Conservation (phyloP, 2,113 vertebrate genomes). For the Leuciscus idus region DNA sequence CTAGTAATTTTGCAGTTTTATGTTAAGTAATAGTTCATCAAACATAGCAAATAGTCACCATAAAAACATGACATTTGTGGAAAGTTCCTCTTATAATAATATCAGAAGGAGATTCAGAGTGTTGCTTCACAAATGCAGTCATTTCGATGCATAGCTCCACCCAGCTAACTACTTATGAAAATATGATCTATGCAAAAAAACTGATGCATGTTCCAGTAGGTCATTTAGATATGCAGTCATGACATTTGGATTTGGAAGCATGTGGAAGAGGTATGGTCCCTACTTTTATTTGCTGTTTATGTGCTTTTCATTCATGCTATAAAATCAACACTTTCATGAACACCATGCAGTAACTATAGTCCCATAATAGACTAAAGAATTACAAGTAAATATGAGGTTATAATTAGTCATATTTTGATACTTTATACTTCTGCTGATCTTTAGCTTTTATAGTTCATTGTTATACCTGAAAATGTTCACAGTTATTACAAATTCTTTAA, state of each 20-base stretch:
- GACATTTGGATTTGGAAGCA: not conserved
- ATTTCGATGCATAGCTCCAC: not conserved
- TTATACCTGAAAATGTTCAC: too few species aligned
- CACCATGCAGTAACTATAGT: too few species aligned
- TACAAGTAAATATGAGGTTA: too few species aligned
- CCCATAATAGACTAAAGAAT: too few species aligned
- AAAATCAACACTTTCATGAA: too few species aligned
- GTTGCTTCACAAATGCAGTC: too few species aligned
- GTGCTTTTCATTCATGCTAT: too few species aligned
- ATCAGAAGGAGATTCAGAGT: not conserved
- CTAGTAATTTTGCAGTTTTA: not conserved
- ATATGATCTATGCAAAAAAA: not conserved
- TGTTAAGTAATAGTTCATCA: not conserved
- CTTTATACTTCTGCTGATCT: too few species aligned
- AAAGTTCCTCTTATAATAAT: not conserved
- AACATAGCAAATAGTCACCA: too few species aligned
- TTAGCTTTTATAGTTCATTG: too few species aligned
- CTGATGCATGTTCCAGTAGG: not conserved
- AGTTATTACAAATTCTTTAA: too few species aligned
- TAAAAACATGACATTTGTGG: not conserved
- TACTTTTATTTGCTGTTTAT: not conserved
- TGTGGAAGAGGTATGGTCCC: not conserved
- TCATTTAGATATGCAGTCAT: not conserved
- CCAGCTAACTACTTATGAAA: not conserved
- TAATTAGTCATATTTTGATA: too few species aligned